Evolutionary conservation across 2,113 vertebrate genomes (phyloP), one percentile per base, ranked within the genome.

Genomic region (Megaceryle torquata): DNA sequence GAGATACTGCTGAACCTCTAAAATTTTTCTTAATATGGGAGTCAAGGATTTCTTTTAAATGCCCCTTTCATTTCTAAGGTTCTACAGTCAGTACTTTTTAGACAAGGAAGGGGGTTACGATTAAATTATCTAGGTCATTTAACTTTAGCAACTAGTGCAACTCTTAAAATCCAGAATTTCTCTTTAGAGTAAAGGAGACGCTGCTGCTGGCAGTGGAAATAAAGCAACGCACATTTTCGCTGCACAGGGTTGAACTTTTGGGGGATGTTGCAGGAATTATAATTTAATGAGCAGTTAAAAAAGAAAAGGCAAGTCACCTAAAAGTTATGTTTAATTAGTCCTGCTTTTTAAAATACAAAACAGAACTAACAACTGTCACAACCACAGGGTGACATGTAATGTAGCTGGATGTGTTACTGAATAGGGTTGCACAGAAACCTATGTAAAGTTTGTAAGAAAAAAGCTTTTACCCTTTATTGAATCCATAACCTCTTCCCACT

Each of bases 101-200:
- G 37, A 28, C 8, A 7, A 91, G 35, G 53, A 91, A 61, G 22
- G 61, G 39, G 61, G 41, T 88, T 95, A 57, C 4, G 24, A 68
- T 93, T 84, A 81, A 86, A 81, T 95, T 92, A 87, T 82, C 56
- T 91, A 79, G 26, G 57, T 93, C 48, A 75, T 92, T 95, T 93
- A 88, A 88, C 60, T 94, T 92, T 4, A 76, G 48, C 59, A 71
- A 90, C 77, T 68, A 67, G 33, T 80, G 24, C 48, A 76, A 48
- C 63, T 77, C 39, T 67, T 74, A 78, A 88, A 86, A 83, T 88
- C 80, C 78, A 69, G 43, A 81, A 71, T 92, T 91, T 65, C 51
- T 75, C 59, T 76, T 87, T 82, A 29, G 70, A 84, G 79, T 78
- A 54, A 71, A 71, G 86, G 74, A 79, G 13, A 22, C 68, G 39